Percentiles rank a stretch among this genome's conserved stretches.
phyloP scores from a whole-genome alignment of 2,888 invertebrate species.

The Melanotus villosus region DNA sequence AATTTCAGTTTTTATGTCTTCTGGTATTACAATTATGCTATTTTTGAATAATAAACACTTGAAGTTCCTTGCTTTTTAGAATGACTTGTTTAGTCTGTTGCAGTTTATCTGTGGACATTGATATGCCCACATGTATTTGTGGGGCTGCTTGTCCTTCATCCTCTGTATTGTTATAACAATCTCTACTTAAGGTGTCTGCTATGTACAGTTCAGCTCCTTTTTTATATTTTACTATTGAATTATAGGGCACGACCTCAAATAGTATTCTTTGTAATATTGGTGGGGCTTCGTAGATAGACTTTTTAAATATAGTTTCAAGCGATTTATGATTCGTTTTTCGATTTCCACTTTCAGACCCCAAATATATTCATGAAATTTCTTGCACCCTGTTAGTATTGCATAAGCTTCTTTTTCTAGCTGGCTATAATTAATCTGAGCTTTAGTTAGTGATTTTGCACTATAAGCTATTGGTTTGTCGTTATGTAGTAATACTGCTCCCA shows the following conservation, averaged over 20 bases:
- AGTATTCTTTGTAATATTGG: conserved; percentile 55
- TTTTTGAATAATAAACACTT: no score
- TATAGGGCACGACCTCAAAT: conserved; percentile 52
- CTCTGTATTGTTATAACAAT: conserved; percentile 27
- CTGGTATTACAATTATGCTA: no score
- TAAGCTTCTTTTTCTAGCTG: not conserved
- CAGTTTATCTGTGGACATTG: no score
- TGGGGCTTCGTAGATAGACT: conserved; percentile 47
- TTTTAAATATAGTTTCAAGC: conserved; percentile 52
- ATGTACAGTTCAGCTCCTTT: conserved; percentile 54
- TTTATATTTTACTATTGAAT: conserved; percentile 50
- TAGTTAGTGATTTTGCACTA: not conserved
- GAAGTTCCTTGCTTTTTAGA: no score
- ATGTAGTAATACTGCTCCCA: not conserved
- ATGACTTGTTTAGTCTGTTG: no score
- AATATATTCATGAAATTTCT: conserved; percentile 52
- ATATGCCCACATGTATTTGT: not conserved
- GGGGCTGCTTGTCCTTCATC: not conserved
- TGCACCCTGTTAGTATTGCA: conserved; percentile 48
- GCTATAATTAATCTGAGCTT: no score
- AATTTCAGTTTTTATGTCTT: no score
- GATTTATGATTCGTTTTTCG: conserved; percentile 57
- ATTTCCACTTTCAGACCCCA: conserved; percentile 46
- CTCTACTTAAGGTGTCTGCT: conserved; percentile 49
- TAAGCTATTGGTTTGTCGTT: not conserved